phyloP scores from a whole-genome alignment of 1,140 invertebrate genomes.

The Pseudomyrmex concolor region DNA sequence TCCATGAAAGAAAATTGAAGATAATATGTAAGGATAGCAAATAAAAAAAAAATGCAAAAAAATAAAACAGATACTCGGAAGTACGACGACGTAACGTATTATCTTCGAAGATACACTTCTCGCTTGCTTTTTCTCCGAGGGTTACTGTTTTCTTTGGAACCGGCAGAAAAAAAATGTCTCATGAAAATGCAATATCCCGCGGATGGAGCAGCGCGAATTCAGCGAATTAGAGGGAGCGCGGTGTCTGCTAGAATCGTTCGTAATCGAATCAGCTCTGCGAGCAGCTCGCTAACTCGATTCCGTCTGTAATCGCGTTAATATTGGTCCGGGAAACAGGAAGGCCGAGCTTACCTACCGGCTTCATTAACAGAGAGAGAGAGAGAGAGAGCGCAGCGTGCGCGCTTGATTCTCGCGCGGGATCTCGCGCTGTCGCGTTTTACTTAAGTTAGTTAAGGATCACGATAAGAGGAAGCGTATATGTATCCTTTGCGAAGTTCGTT shows the following conservation, averaged over 20 bases:
- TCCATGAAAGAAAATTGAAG: constrained; percentile 8
- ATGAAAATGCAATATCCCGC: constrained; percentile 19
- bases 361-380: constrained; percentile 65
- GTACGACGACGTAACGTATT: no score
- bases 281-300: constrained; percentile 69
- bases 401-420: constrained; percentile 56
- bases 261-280: constrained; percentile 60
- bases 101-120: no score
- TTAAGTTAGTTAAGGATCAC: constrained; percentile 59
- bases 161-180: constrained; percentile 6
- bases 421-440: constrained; percentile 19
- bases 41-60: no score
- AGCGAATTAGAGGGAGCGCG: not conserved
- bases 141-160: not conserved
- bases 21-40: not conserved
- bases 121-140: not conserved
- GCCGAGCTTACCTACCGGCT: constrained; percentile 66
- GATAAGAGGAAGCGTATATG: constrained; percentile 34
- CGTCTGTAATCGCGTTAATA: constrained; percentile 74
- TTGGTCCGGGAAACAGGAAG: constrained; percentile 64
- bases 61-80: no score
- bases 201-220: not conserved
- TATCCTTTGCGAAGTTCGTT: constrained; percentile 16
- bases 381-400: constrained; percentile 29
- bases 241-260: constrained; percentile 51